Base-by-base conservation (phyloP, 2,888 invertebrate species). In the Drosophila tanythrix region DNA sequence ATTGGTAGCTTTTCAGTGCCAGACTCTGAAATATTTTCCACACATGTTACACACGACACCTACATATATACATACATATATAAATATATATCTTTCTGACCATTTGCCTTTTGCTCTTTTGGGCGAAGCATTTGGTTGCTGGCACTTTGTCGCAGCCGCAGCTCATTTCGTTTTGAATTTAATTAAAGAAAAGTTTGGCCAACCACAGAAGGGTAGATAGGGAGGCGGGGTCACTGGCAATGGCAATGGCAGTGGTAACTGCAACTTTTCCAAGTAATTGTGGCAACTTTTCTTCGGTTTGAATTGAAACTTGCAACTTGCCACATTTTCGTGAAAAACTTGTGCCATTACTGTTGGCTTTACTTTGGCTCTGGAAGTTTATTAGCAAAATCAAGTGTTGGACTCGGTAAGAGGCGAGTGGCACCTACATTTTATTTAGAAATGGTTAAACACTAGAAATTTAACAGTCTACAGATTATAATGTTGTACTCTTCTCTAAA, bases 211-310 rank as follows among this genome's bases (percentile, higher is more conserved):
- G 36, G 48, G 33, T 38, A 33, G 33, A 8, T 25, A 38, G 52
- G 13, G 51, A 4, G 21, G 21, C 46, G 15, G 15, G 18, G 27
- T 8, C 18, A 48, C 50, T 50, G 50, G 51, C 33, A 52, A 31
- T 51, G 50, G 56, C 46, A 36, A 27, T 40, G 60, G 60, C 57
- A 76, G 60, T 59, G 57, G 65, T 52, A 72, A 79, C 50, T 81
- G 79, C 76, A 88, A 89, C 72, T 88, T 86, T 86, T 53, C 72
- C 74, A 90, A 88, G 89, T 88, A 88, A 88, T 88, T 88, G 90
- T 83, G 88, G 75, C 69, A 89, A 87, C 82, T 89, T 88, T 89
- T 75, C 68, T 65, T 72, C 38, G 83, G 73, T 66, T 74, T 70
- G 61, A 62, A 52, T 56, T 29, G 40, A 25, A 55, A 29, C 74